Percentiles rank a stretch among this genome's conserved stretches.
Evolutionary conservation across 2,113 vertebrate species (phyloP).

Genomic region (Prinia subflava): DNA sequence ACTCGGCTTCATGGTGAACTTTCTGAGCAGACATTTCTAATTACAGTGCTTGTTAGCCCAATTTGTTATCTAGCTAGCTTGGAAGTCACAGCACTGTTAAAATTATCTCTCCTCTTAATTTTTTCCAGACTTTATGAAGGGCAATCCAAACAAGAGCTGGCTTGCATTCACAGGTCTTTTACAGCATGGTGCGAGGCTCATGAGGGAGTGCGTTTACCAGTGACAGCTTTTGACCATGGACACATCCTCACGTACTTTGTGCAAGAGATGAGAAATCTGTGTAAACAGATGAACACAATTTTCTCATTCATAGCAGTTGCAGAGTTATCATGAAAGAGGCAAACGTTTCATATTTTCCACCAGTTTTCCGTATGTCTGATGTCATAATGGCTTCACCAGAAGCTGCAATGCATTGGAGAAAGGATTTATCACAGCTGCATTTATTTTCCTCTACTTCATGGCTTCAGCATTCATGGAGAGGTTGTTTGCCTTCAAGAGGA

Average conservation of each 20-base stretch:
- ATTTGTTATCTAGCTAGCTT: conserved; percentile 39
- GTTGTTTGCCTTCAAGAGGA: background rate
- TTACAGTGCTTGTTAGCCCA: conserved; percentile 28
- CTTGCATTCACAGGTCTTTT: conserved; percentile 19
- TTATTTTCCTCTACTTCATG: conserved; percentile 60
- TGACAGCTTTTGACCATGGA: conserved; percentile 22
- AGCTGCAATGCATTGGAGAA: conserved; percentile 25
- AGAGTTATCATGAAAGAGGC: conserved; percentile 9
- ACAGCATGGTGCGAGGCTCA: conserved; percentile 2
- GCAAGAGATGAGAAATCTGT: conserved; percentile 37
- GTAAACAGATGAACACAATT: conserved; percentile 38
- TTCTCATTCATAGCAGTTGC: conserved; percentile 23
- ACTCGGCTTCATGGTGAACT: background rate
- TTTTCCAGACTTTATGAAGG: conserved; percentile 24
- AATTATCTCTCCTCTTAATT: conserved; percentile 24
- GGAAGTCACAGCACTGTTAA: conserved; percentile 29
- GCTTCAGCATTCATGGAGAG: background rate
- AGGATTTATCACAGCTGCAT: conserved; percentile 16
- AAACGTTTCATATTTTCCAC: conserved; percentile 35
- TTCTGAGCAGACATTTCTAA: conserved; percentile 39
- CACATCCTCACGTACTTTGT: conserved; percentile 10
- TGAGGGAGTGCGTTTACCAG: background rate
- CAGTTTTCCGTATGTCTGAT: conserved; percentile 31
- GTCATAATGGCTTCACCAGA: conserved; percentile 46
- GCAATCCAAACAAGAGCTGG: conserved; percentile 40